Evolutionary conservation across 2,888 invertebrate species (phyloP).

Genomic region (Pyrocoelia pectoralis): DNA sequence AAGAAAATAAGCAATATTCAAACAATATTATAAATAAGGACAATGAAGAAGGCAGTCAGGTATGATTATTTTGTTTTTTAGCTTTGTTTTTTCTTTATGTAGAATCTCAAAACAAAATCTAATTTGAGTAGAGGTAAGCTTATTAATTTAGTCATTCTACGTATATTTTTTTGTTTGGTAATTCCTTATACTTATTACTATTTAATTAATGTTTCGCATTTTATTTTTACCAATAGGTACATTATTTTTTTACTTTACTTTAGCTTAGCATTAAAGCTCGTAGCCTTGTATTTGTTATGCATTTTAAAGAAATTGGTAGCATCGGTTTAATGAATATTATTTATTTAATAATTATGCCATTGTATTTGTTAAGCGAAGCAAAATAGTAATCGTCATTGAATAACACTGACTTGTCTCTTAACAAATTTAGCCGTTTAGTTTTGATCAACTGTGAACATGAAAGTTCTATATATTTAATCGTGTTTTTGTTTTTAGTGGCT

Average conservation of each 20-base stretch:
- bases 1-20: slow-evolving; percentile 32
- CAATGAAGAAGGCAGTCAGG: slow-evolving; percentile 13
- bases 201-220: background rate
- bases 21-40: background rate
- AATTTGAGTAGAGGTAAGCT: background rate
- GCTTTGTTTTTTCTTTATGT: background rate
- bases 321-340: slow-evolving; percentile 4
- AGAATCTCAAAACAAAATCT: slow-evolving; percentile 9
- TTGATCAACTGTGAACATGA: too few relatives aligned
- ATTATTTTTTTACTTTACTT: background rate
- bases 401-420: background rate
- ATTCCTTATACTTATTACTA: background rate
- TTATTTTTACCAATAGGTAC: background rate
- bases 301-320: background rate
- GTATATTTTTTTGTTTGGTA: slow-evolving; percentile 5
- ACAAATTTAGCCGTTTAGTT: background rate
- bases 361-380: slow-evolving; percentile 12
- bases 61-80: background rate
- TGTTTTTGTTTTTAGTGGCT: too few relatives aligned
- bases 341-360: background rate
- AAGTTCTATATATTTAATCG: too few relatives aligned
- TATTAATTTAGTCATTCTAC: background rate
- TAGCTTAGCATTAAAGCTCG: background rate
- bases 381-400: background rate
- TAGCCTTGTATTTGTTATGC: background rate